Percentiles rank a stretch among this genome's conserved stretches.
These are phyloP conservation scores for Didymodactylos carnosus DNA, from an alignment of 2,888 invertebrate species.

Conservation along the genomic window DNA sequence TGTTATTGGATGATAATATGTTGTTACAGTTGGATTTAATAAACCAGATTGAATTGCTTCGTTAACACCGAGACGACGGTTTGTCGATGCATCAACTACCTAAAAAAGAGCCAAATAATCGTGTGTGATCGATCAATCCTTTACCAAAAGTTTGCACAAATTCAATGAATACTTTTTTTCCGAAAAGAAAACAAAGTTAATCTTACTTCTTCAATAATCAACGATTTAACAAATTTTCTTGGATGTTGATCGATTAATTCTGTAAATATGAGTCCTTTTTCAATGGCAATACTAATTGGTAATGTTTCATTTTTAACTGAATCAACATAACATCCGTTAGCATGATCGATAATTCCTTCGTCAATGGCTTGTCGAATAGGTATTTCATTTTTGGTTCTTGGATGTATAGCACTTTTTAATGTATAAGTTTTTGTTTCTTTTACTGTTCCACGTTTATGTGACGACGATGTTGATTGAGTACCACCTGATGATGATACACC, in stretches of 20 bases:
- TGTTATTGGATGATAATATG: not conserved
- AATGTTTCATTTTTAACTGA: not conserved
- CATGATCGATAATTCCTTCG: not conserved
- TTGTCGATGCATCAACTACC: not conserved
- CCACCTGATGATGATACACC: no score
- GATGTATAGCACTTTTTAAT: slow-evolving; percentile 7
- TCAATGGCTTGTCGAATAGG: not conserved
- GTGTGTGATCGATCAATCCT: not conserved
- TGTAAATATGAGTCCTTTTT: not conserved
- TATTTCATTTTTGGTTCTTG: not conserved
- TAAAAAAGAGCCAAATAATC: not conserved
- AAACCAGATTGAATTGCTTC: slow-evolving; percentile 11
- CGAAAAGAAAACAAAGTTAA: no score
- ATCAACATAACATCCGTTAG: slow-evolving; percentile 2
- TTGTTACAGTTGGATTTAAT: not conserved
- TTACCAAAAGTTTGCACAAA: not conserved
- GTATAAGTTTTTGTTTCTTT: slow-evolving; percentile 11
- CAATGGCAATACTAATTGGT: slow-evolving; percentile 9
- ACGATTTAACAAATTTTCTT: not conserved
- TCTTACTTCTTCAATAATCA: not conserved
- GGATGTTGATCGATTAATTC: not conserved
- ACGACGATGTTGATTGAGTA: not conserved
- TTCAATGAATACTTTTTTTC: not conserved
- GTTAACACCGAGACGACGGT: not conserved
- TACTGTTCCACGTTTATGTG: not conserved